Base-by-base conservation (phyloP, 1,140 invertebrate genomes). In the Dendrolimus punctatus region DNA sequence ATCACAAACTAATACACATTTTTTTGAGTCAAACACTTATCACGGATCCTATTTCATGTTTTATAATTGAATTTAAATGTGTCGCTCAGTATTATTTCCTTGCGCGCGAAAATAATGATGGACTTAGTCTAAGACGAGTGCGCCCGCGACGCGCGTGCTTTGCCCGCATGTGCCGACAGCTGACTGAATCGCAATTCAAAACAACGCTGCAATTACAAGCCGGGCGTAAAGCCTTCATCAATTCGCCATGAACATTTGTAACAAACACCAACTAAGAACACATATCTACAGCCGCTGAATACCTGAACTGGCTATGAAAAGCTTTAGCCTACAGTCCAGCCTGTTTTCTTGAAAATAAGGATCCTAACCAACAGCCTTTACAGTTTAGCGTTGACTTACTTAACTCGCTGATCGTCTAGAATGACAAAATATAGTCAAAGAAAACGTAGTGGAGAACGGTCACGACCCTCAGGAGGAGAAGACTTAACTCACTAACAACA, bases 171-270 rank as follows among this genome's bases (percentile, higher is more conserved):
- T 74, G 80, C 73, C 78, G 71, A 75, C 80, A 83, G 80, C 78
- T 85, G 75, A 85, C 81, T 85, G 80, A 84, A 74, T 78, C 73
- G 74, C 78, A 70, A 71, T 70, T 65, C 70, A 67, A 67, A 78
- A 80, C 73, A 76, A 70, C 69, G 64, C 73, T 62, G 62, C 66
- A 80, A 80, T 80, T 78, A 81, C 74, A 68, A 54, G 66, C 23
- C 23, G 23, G 23, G 23, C 23, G 23, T 23, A 23, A 23, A 23
- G 23, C 63, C 61, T 66, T 64, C 64, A 76, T 78, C 77, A 80
- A 79, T 79, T 83, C 68, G 73, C 61, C 68, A 72, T 72, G 68
- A 53, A 65, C 53, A 55, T 66, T 66, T 60, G 52, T 60, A 58
- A 46, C 40, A 49, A 49, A 40, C 23, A 52, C 49, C 40, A 47